phyloP scores from a whole-genome alignment of 2,113 vertebrate genomes.

The Athene noctua region DNA sequence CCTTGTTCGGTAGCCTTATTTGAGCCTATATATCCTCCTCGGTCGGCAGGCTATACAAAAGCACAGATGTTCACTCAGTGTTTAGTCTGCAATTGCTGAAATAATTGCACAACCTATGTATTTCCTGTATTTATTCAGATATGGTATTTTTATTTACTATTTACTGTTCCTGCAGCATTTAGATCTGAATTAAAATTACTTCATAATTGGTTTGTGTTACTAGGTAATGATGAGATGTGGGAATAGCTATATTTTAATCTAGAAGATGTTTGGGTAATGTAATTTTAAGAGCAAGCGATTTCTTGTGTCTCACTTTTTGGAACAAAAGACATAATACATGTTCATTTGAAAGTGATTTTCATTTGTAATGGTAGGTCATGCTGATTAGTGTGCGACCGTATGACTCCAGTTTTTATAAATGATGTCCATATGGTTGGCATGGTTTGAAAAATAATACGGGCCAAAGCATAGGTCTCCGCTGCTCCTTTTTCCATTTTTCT shows the following conservation, averaged over 20 bases:
- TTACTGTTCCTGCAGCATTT: not conserved
- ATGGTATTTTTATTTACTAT: not conserved
- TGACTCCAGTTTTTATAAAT: conserved; percentile 33
- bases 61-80: not conserved
- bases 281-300: not conserved
- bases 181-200: not conserved
- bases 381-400: not conserved
- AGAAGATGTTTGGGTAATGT: not conserved
- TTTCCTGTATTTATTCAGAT: not conserved
- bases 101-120: not conserved
- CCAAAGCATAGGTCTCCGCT: not conserved
- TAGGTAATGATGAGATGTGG: not conserved
- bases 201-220: not conserved
- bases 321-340: not conserved
- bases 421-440: not conserved
- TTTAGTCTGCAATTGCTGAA: not conserved
- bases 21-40: not conserved
- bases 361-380: not conserved
- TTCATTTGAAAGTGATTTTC: conserved; percentile 22
- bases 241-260: not conserved
- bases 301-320: not conserved
- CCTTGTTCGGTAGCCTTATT: not conserved
- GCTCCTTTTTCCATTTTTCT: not conserved
- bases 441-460: not conserved
- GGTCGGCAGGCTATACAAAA: not conserved